Conservation (phyloP, 2,888 invertebrate species). For the Ametastegia equiseti region DNA sequence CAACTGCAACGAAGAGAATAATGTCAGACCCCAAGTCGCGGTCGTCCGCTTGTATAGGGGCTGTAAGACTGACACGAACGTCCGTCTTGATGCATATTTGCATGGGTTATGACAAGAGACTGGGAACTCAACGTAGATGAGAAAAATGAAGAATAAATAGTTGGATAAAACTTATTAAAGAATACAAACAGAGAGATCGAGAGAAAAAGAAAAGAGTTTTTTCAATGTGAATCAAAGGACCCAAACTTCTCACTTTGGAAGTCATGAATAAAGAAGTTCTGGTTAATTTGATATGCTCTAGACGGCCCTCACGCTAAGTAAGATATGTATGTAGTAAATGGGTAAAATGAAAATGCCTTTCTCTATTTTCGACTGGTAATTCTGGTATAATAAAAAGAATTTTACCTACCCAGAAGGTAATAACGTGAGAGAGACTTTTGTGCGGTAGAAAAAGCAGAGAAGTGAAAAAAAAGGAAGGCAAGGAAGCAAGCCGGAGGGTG, state of each 20-base stretch:
- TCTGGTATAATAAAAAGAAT: conserved; percentile 10
- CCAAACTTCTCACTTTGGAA: not conserved
- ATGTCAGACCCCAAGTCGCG: not conserved
- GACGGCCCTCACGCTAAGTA: not conserved
- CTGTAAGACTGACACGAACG: not conserved
- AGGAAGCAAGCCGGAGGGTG: not conserved
- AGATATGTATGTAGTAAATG: not conserved
- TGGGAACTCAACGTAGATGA: not conserved
- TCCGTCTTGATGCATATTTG: not conserved
- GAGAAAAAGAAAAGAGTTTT: not conserved
- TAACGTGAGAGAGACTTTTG: conserved; percentile 26
- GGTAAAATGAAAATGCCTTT: not conserved
- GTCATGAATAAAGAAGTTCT: not conserved
- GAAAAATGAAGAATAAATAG: not conserved
- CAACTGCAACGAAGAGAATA: conserved; percentile 5
- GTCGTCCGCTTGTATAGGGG: not conserved
- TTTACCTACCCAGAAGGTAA: not conserved
- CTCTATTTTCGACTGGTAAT: not conserved
- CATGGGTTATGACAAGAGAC: not conserved
- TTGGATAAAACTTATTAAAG: not conserved
- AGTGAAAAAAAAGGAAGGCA: not conserved
- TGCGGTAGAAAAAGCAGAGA: not conserved
- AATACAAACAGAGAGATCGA: not conserved
- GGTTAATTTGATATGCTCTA: not conserved
- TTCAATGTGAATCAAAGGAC: not conserved